Conservation (phyloP, 2,113 vertebrate species). For the Aegotheles bennettii region DNA sequence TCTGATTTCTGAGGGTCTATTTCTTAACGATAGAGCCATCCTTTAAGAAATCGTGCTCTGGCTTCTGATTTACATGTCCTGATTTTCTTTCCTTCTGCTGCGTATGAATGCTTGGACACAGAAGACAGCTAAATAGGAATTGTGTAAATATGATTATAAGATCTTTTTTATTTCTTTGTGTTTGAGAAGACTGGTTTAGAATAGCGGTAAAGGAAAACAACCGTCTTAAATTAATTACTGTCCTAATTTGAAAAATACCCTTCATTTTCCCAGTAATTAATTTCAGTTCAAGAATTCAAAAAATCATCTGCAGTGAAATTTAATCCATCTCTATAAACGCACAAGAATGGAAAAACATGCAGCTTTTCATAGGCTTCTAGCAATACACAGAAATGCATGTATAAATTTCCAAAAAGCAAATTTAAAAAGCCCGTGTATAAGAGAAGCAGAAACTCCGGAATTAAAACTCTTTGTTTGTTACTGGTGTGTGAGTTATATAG, state of each 20-base stretch:
- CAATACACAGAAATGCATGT: not conserved
- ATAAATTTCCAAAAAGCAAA: not conserved
- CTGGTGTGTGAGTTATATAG: not conserved
- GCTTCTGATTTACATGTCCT: not conserved
- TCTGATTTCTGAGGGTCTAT: not conserved
- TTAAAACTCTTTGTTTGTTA: slow-evolving; percentile 36
- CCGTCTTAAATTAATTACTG: slow-evolving; percentile 46
- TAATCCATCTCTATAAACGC: slow-evolving; percentile 29
- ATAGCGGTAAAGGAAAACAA: slow-evolving; percentile 33
- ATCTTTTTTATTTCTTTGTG: slow-evolving; percentile 16
- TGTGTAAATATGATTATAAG: slow-evolving; percentile 26
- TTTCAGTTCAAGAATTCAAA: slow-evolving; percentile 46
- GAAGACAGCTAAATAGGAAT: slow-evolving; percentile 9
- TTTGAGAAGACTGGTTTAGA: slow-evolving; percentile 3
- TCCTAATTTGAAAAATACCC: slow-evolving; percentile 46
- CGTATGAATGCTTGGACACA: not conserved
- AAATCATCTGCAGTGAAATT: slow-evolving; percentile 53
- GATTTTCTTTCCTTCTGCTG: slow-evolving; percentile 42
- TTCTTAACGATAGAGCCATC: not conserved
- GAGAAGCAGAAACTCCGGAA: not conserved
- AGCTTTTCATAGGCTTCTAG: not conserved
- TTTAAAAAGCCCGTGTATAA: not conserved
- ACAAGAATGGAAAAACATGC: slow-evolving; percentile 1
- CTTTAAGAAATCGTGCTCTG: not conserved
- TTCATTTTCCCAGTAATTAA: slow-evolving; percentile 50